phyloP scores from a whole-genome alignment of 2,888 invertebrate species.

The Hypselothyrea guttata region DNA sequence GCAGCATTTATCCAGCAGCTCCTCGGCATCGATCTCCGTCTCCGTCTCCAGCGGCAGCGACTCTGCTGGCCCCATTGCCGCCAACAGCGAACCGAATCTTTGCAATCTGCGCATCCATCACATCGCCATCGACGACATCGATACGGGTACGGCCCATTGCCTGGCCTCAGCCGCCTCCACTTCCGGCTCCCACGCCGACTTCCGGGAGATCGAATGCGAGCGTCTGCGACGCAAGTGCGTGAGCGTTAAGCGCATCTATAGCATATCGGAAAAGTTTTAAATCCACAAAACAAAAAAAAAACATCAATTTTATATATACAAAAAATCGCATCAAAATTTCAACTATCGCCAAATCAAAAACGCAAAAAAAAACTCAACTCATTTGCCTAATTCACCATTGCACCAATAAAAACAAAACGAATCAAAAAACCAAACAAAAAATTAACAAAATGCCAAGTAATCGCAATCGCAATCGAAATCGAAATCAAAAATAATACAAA shows the following conservation, averaged over 20 bases:
- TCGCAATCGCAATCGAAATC: conserved; percentile 14
- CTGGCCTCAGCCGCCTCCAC: conserved; percentile 58
- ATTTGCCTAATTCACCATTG: conserved; percentile 46
- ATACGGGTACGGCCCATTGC: conserved; percentile 25
- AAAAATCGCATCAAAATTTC: conserved; percentile 24
- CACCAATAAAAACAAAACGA: conserved; percentile 18
- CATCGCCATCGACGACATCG: conserved; percentile 67
- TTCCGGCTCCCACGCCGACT: conserved; percentile 76
- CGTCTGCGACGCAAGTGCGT: conserved; percentile 80
- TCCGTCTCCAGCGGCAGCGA: conserved; percentile 6
- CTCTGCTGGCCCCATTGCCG: conserved; percentile 33
- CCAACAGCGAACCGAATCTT: conserved; percentile 66
- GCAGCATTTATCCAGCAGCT: conserved; percentile 27
- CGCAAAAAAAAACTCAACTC: conserved; percentile 36
- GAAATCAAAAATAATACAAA: conserved; percentile 22
- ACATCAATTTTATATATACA: too few species aligned
- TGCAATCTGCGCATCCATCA: conserved; percentile 62
- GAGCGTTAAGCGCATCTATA: conserved; percentile 82
- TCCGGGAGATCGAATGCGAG: conserved; percentile 81
- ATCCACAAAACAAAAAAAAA: conserved; percentile 14
- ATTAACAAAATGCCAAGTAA: conserved; percentile 8
- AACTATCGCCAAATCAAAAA: conserved; percentile 23
- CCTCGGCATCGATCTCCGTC: not conserved
- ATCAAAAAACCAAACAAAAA: conserved; percentile 2
- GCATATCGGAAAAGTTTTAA: conserved; percentile 82